Evolutionary conservation across 1,140 invertebrate genomes (phyloP), one percentile per base, ranked within the genome.

Genomic region (Macrosteles quadrilineatus): DNA sequence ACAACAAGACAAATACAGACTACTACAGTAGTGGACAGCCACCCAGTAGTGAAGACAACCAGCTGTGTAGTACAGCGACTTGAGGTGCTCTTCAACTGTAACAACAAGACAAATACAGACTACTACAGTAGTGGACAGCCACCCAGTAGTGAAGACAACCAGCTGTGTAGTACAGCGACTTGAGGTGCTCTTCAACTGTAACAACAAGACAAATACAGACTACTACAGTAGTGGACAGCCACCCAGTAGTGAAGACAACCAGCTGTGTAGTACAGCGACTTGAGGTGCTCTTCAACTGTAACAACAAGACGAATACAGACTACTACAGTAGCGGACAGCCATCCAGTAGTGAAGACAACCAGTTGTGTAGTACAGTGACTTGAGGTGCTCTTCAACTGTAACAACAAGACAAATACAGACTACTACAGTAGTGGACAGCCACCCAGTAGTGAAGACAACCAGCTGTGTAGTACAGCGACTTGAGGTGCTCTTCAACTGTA

Each of bases 11-110:
- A n/a, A n/a, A n/a, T n/a, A 83, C 59, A 98, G 84, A 76, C 93
- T 94, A 43, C 95, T 96, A 77, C 95, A 97, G 78, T 97, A 95
- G 65, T 98, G 87, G 23, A 99, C 95, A 40, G 93, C 93, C 69
- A 91, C 90, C 97, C 97, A 99, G 79, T 95, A 90, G 57, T 95
- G 87, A 30, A 96, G 83, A 65, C 89, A 88, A 23, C 96, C 96
- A 23, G 96, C 94, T 75, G 89, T 87, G 77, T 91, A 88, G 80
- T 97, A 96, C n/a, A 98, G 82, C 71, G 83, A 81, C 73, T 90
- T 89, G 21, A 98, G 80, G 67, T 91, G 87, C 32, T 92, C 86
- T 73, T 86, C 83, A 0, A 97, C 90, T 76, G 85, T 85, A 70
- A 82, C 74, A 63, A 53, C 30, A 40, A 67, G 1, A n/a, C n/a